Evolutionary conservation across 1,140 invertebrate genomes (phyloP), one percentile per base, ranked within the genome.

Genomic region (Drosophila athabasca): DNA sequence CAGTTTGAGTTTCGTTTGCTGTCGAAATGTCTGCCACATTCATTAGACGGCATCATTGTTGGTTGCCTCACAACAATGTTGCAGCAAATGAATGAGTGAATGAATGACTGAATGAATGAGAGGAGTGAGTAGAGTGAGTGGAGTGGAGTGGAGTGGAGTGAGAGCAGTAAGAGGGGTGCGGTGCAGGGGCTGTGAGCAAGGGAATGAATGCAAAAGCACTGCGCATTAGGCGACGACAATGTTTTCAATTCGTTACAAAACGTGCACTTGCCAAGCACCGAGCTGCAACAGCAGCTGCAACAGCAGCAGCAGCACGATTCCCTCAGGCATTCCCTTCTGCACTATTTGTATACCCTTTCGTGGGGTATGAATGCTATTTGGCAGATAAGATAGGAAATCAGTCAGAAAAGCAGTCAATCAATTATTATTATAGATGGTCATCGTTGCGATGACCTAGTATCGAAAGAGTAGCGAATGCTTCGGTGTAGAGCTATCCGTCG

Each of bases 1-100:
- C 72, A 74, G 61, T 76, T 54, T 35, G 62, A 64, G 43, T 77
- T 77, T 77, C 17, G 67, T 58, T 48, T 64, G 73, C 49, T 71
- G 74, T 71, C 31, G 75, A 41, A 71, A 61, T 79, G 67, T 77
- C 70, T 85, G 77, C 82, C 77, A 74, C 55, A 67, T 88, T 87
- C 83, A 87, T 87, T 87, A 87, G 83, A 83, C 58, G 74, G 64
- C 68, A 67, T 61, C 64, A 61, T 81, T 81, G 81, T 62, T 81
- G 69, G 67, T 41, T 48, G 49, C 41, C 29, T 62, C 48, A 71
- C 61, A 66, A 88, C 83, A 87, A 88, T 87, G 83, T 87, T 83
- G 83, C 71, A 57, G 55, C 75, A 88, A 79, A 83, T 83, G 75
- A 85, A 77, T 80, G 76, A 77, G 57, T 66, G 78, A 73, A 59